Conservation (phyloP, 2,797 vertebrate species). For the Melanotaenia boesemani region DNA sequence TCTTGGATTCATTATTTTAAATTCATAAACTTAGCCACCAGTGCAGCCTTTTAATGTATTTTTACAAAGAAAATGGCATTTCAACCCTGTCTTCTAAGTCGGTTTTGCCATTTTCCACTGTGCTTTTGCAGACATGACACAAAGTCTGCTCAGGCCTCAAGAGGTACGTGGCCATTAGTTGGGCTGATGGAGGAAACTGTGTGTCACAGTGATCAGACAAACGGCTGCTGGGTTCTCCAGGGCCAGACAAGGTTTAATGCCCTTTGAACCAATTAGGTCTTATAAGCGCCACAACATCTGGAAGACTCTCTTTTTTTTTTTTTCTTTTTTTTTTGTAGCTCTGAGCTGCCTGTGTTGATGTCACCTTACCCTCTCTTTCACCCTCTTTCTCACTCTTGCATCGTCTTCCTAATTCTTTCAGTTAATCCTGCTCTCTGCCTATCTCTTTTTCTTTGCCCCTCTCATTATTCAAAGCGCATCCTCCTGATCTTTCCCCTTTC, state of each 20-base stretch:
- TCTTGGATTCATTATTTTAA: neutral
- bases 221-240: slow-evolving; percentile 54
- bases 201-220: slow-evolving; percentile 72
- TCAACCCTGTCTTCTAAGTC: slow-evolving; percentile 7
- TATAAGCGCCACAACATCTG: slow-evolving; percentile 62
- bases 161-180: slow-evolving; percentile 64
- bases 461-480: slow-evolving; percentile 72
- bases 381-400: slow-evolving; percentile 45
- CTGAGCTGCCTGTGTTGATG: slow-evolving; percentile 31
- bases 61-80: slow-evolving; percentile 8
- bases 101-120: slow-evolving; percentile 22
- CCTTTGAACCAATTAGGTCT: slow-evolving; percentile 70
- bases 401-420: slow-evolving; percentile 59
- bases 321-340: slow-evolving; percentile 31
- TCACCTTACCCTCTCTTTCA: slow-evolving; percentile 70
- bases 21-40: neutral
- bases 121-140: slow-evolving; percentile 42
- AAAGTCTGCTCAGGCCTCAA: slow-evolving; percentile 51
- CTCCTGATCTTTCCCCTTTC: slow-evolving; percentile 70
- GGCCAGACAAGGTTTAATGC: slow-evolving; percentile 65
- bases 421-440: slow-evolving; percentile 58
- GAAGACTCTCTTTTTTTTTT: slow-evolving; percentile 25
- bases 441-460: slow-evolving; percentile 48
- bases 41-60: slow-evolving; percentile 7
- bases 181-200: slow-evolving; percentile 60